Base-by-base conservation (phyloP, 2,113 vertebrate genomes). In the Apodemus sylvaticus region DNA sequence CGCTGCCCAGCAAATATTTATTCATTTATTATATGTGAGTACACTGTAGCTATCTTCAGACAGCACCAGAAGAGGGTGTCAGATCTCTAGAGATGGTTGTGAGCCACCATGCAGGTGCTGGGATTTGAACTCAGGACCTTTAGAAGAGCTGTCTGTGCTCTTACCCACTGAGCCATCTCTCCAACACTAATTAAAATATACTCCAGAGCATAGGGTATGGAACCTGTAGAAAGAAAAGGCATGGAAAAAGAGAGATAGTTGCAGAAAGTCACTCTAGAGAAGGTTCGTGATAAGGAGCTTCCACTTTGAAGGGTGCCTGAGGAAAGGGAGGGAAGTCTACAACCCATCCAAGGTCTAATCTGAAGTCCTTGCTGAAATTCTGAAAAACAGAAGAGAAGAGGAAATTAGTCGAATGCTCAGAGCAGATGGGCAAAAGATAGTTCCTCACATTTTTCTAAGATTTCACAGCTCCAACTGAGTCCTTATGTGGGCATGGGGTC, bases 181-280 rank as follows among this genome's bases (percentile, higher is more conserved):
- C 45, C 45, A 48, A 48, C 45, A 48, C 45, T 48, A 92, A 70
- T 97, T 79, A 39, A 86, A 90, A 74, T 95, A 36, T 81, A 86
- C 39, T 22, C 24, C 3, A 62, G 58, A 88, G 68, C 34, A 87
- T 92, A 22, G 1, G 12, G 45, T 10, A 31, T 1, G 9, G 71
- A 60, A 51, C 42, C 2, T 70, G 5, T 24, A 85, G 58, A 85
- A 64, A 76, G 51, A 24, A 86, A 73, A 76, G 60, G 66, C 7
- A 20, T 66, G 89, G 36, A 17, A 39, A 66, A 89, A 48, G 9
- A 48, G 11, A 12, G 48, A 13, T 53, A 58, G 58, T 76, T 34
- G 26, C 39, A 71, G 68, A 62, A 45, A 88, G 2, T 22, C 22
- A 86, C 34, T 85, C 45, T 29, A 94, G 71, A 79, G 81, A 68